Evolutionary conservation across 2,888 invertebrate genomes (phyloP), one percentile per base, ranked within the genome.

Genomic region (Troilus luridus): DNA sequence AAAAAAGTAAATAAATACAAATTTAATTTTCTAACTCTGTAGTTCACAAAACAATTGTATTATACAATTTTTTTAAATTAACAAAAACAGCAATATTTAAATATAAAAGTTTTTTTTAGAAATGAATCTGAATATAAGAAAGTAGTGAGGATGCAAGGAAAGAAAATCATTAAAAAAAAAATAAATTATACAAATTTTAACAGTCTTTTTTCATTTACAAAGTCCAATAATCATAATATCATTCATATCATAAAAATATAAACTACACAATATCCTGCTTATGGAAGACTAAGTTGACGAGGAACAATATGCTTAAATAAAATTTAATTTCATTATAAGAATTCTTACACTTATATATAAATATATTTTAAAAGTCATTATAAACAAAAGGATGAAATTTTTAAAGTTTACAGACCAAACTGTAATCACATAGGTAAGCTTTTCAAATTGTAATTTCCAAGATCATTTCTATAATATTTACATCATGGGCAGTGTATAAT

Each of bases 201-300:
- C 85, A 85, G 85, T 58, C 85, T 85, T 85, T 56, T 85, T 85
- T 85, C 56, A 56, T 85, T 56, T 58, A 85, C 12, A 58, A 85
- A n/a, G 21, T 85, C 56, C 56, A 56, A 85, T 58, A 56, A 85
- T 11, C 11, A 56, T 56, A 54, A 54, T 85, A n/a, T 72, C 8
- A 24, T 85, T 72, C 8, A 24, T 85, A 5, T 56, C 56, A 81
- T 54, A 81, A 81, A 54, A 81, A 81, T 54, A 85, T 56, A 85
- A 56, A 56, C 56, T 56, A 56, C n/a, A 85, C n/a, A 56, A n/a
- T 85, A 27, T 12, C 54, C 54, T 85, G 85, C 72, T 85, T 85
- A 85, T 85, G 85, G 85, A 85, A 85, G 85, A 85, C 85, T 56
- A 85, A 56, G 56, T 85, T 56, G 56, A 85, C 85, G 56, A 85